A percentile compares a stretch with the other conserved stretches of the same genome.
Conservation (phyloP, 1,140 invertebrate species). For the Rhopalosiphum maidis region DNA sequence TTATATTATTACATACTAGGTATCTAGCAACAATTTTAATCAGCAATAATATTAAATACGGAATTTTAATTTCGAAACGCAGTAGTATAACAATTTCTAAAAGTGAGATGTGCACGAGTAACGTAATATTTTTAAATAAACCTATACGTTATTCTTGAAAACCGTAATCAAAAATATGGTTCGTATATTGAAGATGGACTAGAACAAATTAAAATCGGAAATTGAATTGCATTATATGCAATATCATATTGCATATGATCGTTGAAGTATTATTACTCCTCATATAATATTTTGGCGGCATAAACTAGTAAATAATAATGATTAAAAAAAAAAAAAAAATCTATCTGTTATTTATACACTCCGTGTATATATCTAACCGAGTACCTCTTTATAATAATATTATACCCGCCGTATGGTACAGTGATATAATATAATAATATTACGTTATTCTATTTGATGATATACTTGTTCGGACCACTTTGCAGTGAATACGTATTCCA, state of each 20-base stretch:
- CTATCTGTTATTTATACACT: neutral
- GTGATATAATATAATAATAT: neutral
- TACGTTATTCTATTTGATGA: neutral
- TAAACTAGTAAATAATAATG: neutral
- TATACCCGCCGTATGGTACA: neutral
- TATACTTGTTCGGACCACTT: neutral
- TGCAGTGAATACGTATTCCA: neutral
- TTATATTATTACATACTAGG: too few species aligned
- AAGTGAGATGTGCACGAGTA: neutral
- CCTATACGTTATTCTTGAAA: neutral
- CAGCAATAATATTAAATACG: neutral
- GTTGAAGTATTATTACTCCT: neutral
- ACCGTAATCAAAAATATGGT: neutral
- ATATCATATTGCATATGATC: neutral
- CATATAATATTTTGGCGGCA: neutral
- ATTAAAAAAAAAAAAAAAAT: neutral
- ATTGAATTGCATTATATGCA: neutral
- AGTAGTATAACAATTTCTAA: too few species aligned
- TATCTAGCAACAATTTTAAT: neutral
- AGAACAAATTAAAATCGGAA: neutral
- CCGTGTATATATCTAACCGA: neutral
- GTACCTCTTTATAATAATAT: neutral
- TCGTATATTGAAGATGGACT: neutral
- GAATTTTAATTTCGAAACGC: too few species aligned
- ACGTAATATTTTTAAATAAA: neutral